Evolutionary conservation across 2,797 vertebrate species (phyloP).

Genomic region (Spatula versicolor): DNA sequence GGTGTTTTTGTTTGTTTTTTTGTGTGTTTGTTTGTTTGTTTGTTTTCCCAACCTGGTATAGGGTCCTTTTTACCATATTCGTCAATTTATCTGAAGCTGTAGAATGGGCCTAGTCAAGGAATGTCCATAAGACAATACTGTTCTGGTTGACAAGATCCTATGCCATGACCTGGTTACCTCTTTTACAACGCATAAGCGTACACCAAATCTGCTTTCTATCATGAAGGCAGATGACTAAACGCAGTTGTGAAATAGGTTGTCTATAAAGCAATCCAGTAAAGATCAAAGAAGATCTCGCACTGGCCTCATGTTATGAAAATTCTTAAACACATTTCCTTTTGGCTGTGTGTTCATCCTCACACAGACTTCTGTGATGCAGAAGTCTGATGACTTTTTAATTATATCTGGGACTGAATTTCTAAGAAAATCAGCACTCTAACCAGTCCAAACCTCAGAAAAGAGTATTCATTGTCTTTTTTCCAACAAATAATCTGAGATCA

Average conservation of each 20-base stretch:
- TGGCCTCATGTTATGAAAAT: slow-evolving; percentile 35
- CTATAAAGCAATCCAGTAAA: slow-evolving; percentile 30
- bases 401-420: slow-evolving; percentile 43
- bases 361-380: slow-evolving; percentile 43
- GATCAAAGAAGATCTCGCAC: slow-evolving; percentile 9
- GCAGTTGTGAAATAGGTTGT: slow-evolving; percentile 47
- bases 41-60: not conserved
- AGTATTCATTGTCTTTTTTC: slow-evolving; percentile 12
- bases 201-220: slow-evolving; percentile 49
- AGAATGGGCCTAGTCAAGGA: not conserved
- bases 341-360: slow-evolving; percentile 6
- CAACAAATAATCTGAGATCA: slow-evolving; percentile 13
- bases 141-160: not conserved
- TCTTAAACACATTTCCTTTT: slow-evolving; percentile 63
- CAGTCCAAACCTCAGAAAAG: slow-evolving; percentile 39
- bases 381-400: slow-evolving; percentile 45
- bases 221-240: slow-evolving; percentile 51
- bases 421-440: slow-evolving; percentile 35
- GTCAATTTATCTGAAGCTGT: not conserved
- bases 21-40: no score
- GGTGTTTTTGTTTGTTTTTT: no score
- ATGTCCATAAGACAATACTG: not conserved
- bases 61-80: not conserved
- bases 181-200: not conserved
- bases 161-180: not conserved